Evolutionary conservation across 1,140 invertebrate species (phyloP), one percentile per base, ranked within the genome.

Genomic region (Tenebrio molitor): DNA sequence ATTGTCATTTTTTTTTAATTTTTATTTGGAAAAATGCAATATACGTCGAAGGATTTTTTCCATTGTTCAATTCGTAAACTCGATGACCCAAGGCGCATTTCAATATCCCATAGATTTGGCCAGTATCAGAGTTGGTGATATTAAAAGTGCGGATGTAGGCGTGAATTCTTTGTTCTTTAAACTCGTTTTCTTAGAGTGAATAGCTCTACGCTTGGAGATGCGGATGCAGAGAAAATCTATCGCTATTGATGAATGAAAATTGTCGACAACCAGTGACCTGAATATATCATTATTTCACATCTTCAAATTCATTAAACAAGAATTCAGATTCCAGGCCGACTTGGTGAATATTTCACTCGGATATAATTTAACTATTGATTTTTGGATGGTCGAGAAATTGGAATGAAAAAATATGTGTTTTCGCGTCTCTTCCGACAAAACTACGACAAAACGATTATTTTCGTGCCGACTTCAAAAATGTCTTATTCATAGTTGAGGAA

Each of bases 121-220:
- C 2, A 58, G n/a, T 12, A 14, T 58, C n/a, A 29, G 8, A 58
- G 50, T 29, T 58, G 23, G 15, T 15, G 23, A 58, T 58, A 53
- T 53, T 53, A 17, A 14, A 58, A 58, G 19, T 8, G 46, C 46
- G 2, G 10, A 53, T 23, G 19, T 53, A 53, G 17, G 46, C 17
- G 46, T 25, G 19, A 53, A 53, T 53, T 53, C 46, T 53, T 53
- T 23, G 46, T 53, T 53, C 19, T 53, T 53, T 53, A 53, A 53
- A 23, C 19, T 23, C 46, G 19, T 53, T 53, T 53, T 23, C 46
- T n/a, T 53, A 53, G 36, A 53, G 19, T 53, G 50, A 58, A 58
- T 58, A 29, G 19, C 19, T 46, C 16, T 19, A 46, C 12, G 42
- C 14, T 6, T 17, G 42, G 42, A 46, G 17, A 46, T 4, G 14